Percentiles rank a stretch among this genome's conserved stretches.
phyloP scores from a whole-genome alignment of 2,797 vertebrate genomes.

The Pagetopsis macropterus region DNA sequence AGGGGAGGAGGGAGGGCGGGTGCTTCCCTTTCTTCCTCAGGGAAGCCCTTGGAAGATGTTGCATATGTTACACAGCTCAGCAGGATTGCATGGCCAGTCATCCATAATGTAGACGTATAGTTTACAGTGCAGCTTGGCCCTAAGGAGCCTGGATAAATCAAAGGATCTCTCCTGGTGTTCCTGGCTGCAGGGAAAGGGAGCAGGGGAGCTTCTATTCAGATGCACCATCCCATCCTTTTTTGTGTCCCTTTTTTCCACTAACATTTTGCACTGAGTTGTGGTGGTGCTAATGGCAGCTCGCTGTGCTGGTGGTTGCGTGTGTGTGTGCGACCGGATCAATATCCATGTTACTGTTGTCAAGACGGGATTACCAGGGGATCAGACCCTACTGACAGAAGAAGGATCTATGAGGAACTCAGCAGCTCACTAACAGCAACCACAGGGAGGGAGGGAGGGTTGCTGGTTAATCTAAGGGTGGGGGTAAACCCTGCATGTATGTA shows the following conservation, averaged over 20 bases:
- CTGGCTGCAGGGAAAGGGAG: not conserved
- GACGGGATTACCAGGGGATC: slow-evolving; percentile 75
- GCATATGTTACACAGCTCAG: slow-evolving; percentile 41
- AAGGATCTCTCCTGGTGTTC: slow-evolving; percentile 20
- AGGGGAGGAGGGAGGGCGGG: not conserved
- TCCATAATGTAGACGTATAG: slow-evolving; percentile 66
- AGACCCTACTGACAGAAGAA: slow-evolving; percentile 60
- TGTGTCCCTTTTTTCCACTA: not conserved
- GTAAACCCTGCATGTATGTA: not conserved
- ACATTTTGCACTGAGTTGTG: not conserved
- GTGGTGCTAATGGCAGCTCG: slow-evolving; percentile 8
- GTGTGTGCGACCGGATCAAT: slow-evolving; percentile 67
- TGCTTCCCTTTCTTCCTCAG: slow-evolving; percentile 42
- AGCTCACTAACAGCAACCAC: slow-evolving; percentile 33
- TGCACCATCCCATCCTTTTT: not conserved
- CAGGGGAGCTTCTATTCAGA: not conserved
- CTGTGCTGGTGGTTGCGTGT: slow-evolving; percentile 4
- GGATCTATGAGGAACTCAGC: slow-evolving; percentile 60
- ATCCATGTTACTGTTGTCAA: slow-evolving; percentile 68
- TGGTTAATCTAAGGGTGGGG: not conserved
- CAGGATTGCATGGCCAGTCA: slow-evolving; percentile 44
- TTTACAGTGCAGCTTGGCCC: slow-evolving; percentile 34
- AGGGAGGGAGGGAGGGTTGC: slow-evolving; percentile 18
- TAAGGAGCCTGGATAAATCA: slow-evolving; percentile 50
- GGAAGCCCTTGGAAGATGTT: slow-evolving; percentile 58